phyloP scores from a whole-genome alignment of 2,888 invertebrate genomes.

The Notodonta ziczac region DNA sequence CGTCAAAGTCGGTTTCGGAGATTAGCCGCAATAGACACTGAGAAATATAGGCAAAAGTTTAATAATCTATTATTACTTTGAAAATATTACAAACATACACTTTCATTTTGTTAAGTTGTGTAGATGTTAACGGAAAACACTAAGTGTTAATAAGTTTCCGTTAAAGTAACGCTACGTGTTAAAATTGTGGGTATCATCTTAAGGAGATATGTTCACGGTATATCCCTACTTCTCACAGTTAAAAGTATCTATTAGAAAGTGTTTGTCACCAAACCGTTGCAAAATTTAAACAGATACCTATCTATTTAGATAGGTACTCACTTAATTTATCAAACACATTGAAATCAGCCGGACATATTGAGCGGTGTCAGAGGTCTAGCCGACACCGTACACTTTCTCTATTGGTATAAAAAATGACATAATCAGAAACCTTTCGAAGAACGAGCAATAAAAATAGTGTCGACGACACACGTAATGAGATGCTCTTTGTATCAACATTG shows the following conservation, averaged over 20 bases:
- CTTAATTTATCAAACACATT: conserved; percentile 24
- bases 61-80: no score
- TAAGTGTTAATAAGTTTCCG: no score
- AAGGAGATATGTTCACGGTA: no score
- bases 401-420: conserved; percentile 37
- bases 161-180: no score
- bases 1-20: no score
- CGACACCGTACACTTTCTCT: conserved; percentile 30
- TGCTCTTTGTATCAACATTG: conserved; percentile 24
- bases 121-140: no score
- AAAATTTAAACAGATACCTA: conserved; percentile 9
- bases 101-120: no score
- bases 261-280: conserved; percentile 5
- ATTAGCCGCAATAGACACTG: no score
- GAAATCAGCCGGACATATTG: conserved; percentile 29
- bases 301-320: conserved; percentile 6
- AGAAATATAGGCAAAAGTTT: no score
- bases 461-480: conserved; percentile 33
- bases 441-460: conserved; percentile 32
- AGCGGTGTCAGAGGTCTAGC: conserved; percentile 24
- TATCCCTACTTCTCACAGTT: no score
- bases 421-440: conserved; percentile 35
- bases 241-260: neutral
- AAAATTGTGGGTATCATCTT: no score
- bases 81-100: no score